Base-by-base conservation (phyloP, 1,140 invertebrate genomes). In the Lutraria rhynchaena region DNA sequence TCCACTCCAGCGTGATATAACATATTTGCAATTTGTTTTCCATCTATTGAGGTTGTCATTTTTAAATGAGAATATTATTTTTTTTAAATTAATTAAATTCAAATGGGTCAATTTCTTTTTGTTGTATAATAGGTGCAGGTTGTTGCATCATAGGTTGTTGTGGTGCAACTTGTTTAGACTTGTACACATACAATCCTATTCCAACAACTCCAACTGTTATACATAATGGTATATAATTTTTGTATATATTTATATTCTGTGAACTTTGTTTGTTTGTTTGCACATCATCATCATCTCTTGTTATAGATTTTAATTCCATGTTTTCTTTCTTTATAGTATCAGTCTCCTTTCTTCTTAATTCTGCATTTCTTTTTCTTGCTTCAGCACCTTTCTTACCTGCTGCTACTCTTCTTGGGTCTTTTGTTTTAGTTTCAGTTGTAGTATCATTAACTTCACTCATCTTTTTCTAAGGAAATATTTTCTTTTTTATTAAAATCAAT, bases 11-110 rank as follows among this genome's bases (percentile, higher is more conserved):
- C 69, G 24, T 58, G 49, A 31, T 41, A 58, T n/a, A 58, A 11
- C 69, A 55, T 73, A 17, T 58, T 73, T 1, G 51, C 69, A 35
- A 35, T 73, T 33, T 58, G 58, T 61, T 61, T 55, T 15, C 35
- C 69, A 44, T 55, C 69, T 5, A 55, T 73, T 31, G 31, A 4
- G 22, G 35, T 73, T 17, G 29, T 65, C 61, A 35, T 73, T 73
- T 73, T 55, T 29, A n/a, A n/a, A n/a, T n/a, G n/a, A n/a, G n/a
- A n/a, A n/a, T n/a, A n/a, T n/a, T 11, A 11, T 11, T 24, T 29
- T 11, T 60, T 29, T n/a, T 11, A 11, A 29, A 19, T 60, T 19
- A 13, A 11, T 60, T 11, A n/a, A 19, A 60, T n/a, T n/a, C n/a
- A n/a, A n/a, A n/a, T n/a, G n/a, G n/a, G n/a, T n/a, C n/a, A n/a